Conservation (phyloP, 1,140 invertebrate genomes). For the Listronotus oregonensis region DNA sequence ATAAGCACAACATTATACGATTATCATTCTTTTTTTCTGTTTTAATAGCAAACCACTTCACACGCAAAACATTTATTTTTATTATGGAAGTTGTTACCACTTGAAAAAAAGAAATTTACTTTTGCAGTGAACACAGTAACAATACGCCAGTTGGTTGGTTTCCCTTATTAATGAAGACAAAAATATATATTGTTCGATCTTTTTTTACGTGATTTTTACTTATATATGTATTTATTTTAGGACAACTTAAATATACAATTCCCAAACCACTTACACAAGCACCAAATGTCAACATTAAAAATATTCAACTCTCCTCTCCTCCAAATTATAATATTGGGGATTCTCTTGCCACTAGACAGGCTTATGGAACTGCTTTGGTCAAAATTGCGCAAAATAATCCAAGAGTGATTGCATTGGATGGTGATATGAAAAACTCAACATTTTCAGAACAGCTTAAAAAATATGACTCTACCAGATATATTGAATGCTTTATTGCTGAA, state of each 20-base stretch:
- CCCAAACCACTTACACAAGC: constrained; percentile 69
- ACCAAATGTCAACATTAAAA: constrained; percentile 72
- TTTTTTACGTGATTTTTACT: too few species aligned
- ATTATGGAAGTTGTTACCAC: too few species aligned
- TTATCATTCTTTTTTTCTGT: too few species aligned
- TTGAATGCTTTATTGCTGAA: constrained; percentile 99
- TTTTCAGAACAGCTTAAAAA: constrained; percentile 91
- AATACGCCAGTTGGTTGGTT: too few species aligned
- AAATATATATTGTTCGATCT: too few species aligned
- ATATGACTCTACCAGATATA: constrained; percentile 75
- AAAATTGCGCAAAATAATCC: constrained; percentile 85
- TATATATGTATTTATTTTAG: too few species aligned
- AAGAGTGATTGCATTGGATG: constrained; percentile 90
- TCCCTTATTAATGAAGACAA: too few species aligned
- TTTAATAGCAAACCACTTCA: too few species aligned
- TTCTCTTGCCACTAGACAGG: constrained; percentile 86
- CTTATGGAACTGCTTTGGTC: constrained; percentile 85
- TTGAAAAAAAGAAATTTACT: too few species aligned
- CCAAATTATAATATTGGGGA: constrained; percentile 85
- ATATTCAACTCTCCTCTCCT: constrained; percentile 77
- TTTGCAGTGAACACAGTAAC: too few species aligned
- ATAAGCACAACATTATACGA: too few species aligned
- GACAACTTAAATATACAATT: constrained; percentile 36
- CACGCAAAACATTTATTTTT: too few species aligned
- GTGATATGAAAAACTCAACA: constrained; percentile 98